Evolutionary conservation across 2,888 invertebrate species (phyloP).

Genomic region (Cryptocephalus moraei): DNA sequence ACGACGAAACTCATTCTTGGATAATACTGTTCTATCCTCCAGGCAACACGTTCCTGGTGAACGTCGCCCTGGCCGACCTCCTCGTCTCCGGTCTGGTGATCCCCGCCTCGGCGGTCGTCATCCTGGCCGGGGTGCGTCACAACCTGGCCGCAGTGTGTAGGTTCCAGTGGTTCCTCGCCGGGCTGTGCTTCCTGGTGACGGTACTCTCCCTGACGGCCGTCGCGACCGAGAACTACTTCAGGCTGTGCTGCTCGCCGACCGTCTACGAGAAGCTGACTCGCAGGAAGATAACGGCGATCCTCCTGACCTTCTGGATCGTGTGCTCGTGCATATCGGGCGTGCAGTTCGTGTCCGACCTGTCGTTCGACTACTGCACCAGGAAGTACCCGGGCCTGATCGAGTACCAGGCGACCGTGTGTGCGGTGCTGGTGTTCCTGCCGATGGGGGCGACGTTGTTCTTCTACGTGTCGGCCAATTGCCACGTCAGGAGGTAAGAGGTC

Average conservation of each 20-base stretch:
- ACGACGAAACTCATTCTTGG: neutral
- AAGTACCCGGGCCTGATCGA: constrained; percentile 43
- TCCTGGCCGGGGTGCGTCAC: constrained; percentile 54
- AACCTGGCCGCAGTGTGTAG: constrained; percentile 47
- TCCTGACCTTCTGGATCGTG: constrained; percentile 47
- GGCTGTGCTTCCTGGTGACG: constrained; percentile 55
- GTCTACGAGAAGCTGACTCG: constrained; percentile 42
- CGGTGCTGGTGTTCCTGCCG: constrained; percentile 50
- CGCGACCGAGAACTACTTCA: constrained; percentile 56
- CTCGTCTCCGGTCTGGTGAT: constrained; percentile 59
- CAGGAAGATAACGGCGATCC: constrained; percentile 43
- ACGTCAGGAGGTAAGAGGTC: constrained; percentile 37
- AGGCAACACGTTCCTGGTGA: constrained; percentile 62
- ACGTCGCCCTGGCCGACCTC: constrained; percentile 61
- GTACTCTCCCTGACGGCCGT: constrained; percentile 52
- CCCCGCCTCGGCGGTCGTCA: constrained; percentile 57
- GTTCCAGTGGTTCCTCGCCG: constrained; percentile 56
- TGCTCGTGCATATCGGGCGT: constrained; percentile 46
- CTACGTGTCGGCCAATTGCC: constrained; percentile 42
- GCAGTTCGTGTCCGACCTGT: constrained; percentile 51
- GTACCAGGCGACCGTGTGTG: constrained; percentile 47
- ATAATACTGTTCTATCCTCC: constrained; percentile 20
- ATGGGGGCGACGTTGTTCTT: constrained; percentile 44
- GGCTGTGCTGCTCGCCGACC: constrained; percentile 46
- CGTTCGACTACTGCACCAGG: constrained; percentile 60